Evolutionary conservation across 30 jellyfish, hydroid and myxozoan species (phyloP), one percentile per base, ranked within the genome.

Genomic region (Sanderia malayensis): DNA sequence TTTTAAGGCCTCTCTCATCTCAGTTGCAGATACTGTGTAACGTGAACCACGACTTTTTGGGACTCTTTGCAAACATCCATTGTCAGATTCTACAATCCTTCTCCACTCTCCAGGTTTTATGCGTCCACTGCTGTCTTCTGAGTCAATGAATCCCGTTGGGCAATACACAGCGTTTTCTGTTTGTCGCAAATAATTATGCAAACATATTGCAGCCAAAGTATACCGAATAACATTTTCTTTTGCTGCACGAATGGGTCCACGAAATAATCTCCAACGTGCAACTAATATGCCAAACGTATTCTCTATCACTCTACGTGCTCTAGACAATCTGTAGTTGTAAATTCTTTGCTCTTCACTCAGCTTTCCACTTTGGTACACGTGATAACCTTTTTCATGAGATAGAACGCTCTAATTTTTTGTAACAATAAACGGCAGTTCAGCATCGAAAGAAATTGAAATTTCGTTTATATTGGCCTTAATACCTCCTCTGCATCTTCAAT

Each of bases 1-100:
- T 32, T 65, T 78, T 1, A 37, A 21, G 15, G 82, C 82, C 11
- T 70, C 44, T 41, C 78, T 65, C 63, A 32, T 41, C 63, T 65
- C 78, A 24, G 31, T 65, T 67, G 78, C 78, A 65, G 72, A 65
- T 25, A 65, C 68, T 31, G 78, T 67, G 31, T 65, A 65, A 65
- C 78, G 78, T 19, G 78, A 41, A 17, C 78, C 55, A 41, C 55
- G 55, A 41, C 11, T 8, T 41, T 15, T 41, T 8, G 55, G 55
- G 55, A 41, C 15, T 6, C 55, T 15, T 69, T 69, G 68, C 45
- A 69, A 28, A 59, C 76, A 41, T 41, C 49, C 76, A 17, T 29
- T 18, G 4, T 9, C 21, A 19, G 31, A 4, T 67, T 44, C 32
- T 57, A n/a, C n/a, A n/a, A n/a, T n/a, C n/a, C n/a, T n/a, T n/a